phyloP scores from a whole-genome alignment of 2,888 invertebrate genomes.

The Sphaerolaimus hirsutus region DNA sequence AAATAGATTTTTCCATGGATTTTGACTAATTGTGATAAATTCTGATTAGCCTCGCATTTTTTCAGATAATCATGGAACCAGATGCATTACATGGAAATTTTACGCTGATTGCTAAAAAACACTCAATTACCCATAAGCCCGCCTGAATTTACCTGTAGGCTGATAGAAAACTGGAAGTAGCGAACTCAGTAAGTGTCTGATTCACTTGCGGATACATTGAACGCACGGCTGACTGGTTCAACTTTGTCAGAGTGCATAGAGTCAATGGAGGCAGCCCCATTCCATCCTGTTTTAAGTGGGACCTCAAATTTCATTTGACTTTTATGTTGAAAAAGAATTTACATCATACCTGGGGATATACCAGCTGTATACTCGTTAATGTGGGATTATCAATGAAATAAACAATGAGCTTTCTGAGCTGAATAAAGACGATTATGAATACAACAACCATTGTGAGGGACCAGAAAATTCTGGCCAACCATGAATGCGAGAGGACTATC shows the following conservation, averaged over 20 bases:
- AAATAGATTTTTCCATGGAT: too few species aligned
- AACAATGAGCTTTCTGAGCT: neutral
- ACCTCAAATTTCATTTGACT: too few species aligned
- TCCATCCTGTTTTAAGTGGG: too few species aligned
- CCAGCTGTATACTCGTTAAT: neutral
- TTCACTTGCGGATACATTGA: neutral
- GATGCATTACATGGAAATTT: too few species aligned
- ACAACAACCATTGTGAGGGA: neutral
- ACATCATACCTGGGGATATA: slow-evolving; percentile 1
- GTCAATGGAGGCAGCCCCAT: neutral
- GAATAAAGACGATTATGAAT: neutral
- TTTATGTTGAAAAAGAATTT: too few species aligned
- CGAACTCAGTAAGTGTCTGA: slow-evolving; percentile 1
- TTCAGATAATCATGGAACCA: too few species aligned
- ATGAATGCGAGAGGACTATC: neutral
- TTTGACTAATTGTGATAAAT: too few species aligned
- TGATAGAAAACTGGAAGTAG: slow-evolving; percentile 1
- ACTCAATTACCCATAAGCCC: too few species aligned
- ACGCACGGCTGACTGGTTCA: neutral
- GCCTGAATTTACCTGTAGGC: too few species aligned
- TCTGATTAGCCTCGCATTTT: too few species aligned
- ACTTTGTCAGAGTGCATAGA: slow-evolving; percentile 2
- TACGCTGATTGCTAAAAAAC: too few species aligned
- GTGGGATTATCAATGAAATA: slow-evolving; percentile 1
- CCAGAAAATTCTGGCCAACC: neutral